phyloP scores from a whole-genome alignment of 2,888 invertebrate species.

The Ormyrus labotus region DNA sequence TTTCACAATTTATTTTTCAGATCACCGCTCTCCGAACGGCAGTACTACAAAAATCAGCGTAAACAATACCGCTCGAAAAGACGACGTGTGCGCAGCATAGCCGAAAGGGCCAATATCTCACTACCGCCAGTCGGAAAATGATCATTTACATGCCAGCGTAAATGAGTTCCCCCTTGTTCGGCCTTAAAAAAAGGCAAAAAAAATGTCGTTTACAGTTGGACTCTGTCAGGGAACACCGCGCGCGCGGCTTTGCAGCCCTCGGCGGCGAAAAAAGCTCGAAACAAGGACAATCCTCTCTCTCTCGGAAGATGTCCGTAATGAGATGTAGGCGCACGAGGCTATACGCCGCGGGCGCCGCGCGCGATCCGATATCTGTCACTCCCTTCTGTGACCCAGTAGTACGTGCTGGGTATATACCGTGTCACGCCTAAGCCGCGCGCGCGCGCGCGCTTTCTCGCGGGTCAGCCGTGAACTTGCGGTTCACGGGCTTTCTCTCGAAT shows the following conservation, averaged over 20 bases:
- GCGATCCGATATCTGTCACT: constrained; percentile 59
- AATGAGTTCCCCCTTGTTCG: no score
- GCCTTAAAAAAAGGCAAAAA: not conserved
- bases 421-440: constrained; percentile 48
- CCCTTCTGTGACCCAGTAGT: constrained; percentile 58
- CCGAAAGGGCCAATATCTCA: no score
- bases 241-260: not conserved
- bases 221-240: not conserved
- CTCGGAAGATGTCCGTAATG: constrained; percentile 43
- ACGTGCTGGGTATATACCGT: constrained; percentile 42
- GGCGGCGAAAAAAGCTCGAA: not conserved
- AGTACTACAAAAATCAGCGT: no score
- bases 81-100: no score
- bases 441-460: constrained; percentile 55
- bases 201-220: not conserved
- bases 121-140: no score
- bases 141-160: no score
- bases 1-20: no score
- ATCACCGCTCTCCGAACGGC: no score
- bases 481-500: constrained; percentile 45
- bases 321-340: constrained; percentile 52
- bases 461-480: constrained; percentile 30
- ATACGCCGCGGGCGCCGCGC: constrained; percentile 47
- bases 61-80: no score
- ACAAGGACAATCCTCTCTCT: constrained; percentile 13